These are phyloP conservation scores for Hoplodrina ambigua DNA, from an alignment of 2,888 invertebrate genomes.

Conservation along the genomic window DNA sequence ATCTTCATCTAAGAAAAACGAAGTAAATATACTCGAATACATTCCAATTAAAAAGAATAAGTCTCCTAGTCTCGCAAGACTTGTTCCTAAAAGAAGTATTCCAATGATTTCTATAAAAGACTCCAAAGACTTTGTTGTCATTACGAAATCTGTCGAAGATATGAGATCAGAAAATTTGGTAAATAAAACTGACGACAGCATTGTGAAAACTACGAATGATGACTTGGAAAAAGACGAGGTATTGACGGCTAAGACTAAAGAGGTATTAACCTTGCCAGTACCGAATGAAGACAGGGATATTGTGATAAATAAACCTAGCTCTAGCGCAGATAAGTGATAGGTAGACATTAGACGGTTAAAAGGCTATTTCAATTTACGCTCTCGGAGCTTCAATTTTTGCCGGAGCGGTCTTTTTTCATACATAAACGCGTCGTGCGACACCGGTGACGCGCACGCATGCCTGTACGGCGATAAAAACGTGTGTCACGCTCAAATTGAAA, in stretches of 20 bases:
- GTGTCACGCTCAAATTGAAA: too few species aligned
- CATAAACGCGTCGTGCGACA: too few species aligned
- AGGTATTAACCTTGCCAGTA: neutral
- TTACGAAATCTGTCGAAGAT: neutral
- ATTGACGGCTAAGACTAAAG: neutral
- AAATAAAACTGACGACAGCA: neutral
- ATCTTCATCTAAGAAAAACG: neutral
- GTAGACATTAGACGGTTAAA: too few species aligned
- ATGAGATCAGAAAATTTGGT: neutral
- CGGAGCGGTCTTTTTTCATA: too few species aligned
- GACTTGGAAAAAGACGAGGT: neutral
- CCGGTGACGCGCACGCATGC: too few species aligned
- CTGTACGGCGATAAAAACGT: too few species aligned
- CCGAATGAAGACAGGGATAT: slow-evolving; percentile 3
- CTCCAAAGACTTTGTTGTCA: too few species aligned
- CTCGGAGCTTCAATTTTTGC: too few species aligned
- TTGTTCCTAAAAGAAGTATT: neutral
- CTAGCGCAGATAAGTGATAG: slow-evolving; percentile 11
- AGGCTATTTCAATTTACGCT: too few species aligned
- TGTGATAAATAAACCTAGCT: neutral
- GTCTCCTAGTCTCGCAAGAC: neutral
- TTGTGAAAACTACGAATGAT: neutral
- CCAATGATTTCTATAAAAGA: neutral
- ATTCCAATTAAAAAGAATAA: neutral
- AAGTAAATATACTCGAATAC: neutral